These are phyloP conservation scores for Scaeva pyrastri DNA, from an alignment of 2,888 invertebrate species.

Conservation along the genomic window DNA sequence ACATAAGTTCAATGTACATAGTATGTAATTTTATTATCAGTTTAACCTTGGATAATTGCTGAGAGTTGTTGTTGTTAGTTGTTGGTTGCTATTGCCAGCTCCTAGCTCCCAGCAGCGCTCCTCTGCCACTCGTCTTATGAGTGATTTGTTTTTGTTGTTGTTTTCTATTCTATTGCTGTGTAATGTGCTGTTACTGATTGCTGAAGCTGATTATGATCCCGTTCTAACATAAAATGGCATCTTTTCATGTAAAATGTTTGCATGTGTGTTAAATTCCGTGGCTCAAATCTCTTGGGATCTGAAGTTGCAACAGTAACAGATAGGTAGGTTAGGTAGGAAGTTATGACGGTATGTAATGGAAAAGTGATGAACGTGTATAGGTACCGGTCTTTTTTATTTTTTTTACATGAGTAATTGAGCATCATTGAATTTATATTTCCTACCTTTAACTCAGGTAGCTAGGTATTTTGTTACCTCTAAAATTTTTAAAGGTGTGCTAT, in stretches of 20 bases:
- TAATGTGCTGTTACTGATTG: neutral
- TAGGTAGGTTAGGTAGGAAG: too few species aligned
- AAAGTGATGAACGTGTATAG: neutral
- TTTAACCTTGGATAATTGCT: slow-evolving; percentile 18
- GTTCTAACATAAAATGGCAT: slow-evolving; percentile 1
- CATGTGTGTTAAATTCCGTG: neutral
- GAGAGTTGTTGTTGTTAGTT: neutral
- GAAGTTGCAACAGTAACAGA: neutral
- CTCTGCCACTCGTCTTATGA: neutral
- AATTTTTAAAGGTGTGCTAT: neutral
- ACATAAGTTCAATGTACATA: slow-evolving; percentile 29
- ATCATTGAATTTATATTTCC: neutral
- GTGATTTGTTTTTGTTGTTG: slow-evolving; percentile 1
- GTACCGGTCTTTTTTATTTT: neutral
- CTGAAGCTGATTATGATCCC: neutral
- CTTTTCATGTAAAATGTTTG: neutral
- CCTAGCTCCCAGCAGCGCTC: slow-evolving; percentile 1
- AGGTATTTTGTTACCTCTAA: neutral
- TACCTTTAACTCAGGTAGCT: neutral
- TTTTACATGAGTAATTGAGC: too few species aligned
- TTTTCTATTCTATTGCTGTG: neutral
- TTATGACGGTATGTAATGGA: neutral
- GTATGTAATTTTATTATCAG: slow-evolving; percentile 9
- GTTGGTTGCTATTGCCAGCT: neutral
- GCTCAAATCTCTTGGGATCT: neutral